phyloP scores from a whole-genome alignment of 1,140 invertebrate species.

The Caerostris extrusa region DNA sequence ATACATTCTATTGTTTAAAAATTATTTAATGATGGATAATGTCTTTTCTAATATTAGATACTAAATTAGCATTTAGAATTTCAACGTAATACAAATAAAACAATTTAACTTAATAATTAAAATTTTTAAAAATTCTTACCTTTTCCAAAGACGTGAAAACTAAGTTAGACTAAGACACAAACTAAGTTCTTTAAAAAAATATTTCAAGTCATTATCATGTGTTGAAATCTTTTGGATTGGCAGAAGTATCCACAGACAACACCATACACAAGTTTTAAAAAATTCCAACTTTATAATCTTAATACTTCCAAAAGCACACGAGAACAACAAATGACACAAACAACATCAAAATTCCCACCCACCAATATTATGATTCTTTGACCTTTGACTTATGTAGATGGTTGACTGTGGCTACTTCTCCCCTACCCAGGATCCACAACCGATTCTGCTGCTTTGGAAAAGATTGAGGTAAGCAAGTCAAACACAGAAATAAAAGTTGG shows the following conservation, averaged over 20 bases:
- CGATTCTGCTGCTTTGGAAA: not conserved
- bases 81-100: too few relatives aligned
- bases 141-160: not conserved
- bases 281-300: too few relatives aligned
- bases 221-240: not conserved
- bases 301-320: too few relatives aligned
- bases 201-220: not conserved
- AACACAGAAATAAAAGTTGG: conserved; percentile 11
- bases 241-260: conserved; percentile 61
- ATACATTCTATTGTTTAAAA: not conserved
- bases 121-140: not conserved
- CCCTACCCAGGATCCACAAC: not conserved
- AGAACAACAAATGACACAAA: not conserved
- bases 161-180: not conserved
- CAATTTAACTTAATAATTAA: too few relatives aligned
- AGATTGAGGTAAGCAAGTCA: conserved; percentile 13
- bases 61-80: too few relatives aligned
- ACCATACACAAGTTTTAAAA: not conserved
- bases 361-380: not conserved
- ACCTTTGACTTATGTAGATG: conserved; percentile 38
- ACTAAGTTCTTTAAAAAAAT: not conserved
- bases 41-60: too few relatives aligned
- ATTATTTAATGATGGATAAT: not conserved
- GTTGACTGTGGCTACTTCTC: conserved; percentile 59
- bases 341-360: not conserved